These are phyloP conservation scores for Atherinosoma microstoma DNA, from an alignment of 2,797 vertebrate species.

Conservation along the genomic window DNA sequence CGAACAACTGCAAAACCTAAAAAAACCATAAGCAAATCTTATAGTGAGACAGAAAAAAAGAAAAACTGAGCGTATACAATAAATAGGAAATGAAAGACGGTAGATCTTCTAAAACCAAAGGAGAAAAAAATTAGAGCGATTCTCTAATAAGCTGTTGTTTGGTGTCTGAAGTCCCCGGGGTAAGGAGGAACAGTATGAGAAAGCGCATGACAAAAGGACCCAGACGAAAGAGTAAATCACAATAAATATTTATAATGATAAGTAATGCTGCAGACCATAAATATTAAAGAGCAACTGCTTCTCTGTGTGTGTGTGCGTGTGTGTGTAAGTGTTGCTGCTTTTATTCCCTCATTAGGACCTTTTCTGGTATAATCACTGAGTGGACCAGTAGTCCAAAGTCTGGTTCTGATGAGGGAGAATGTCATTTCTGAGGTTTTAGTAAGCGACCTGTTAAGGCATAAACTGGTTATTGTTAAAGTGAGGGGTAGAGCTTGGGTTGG, in stretches of 20 bases:
- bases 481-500: not conserved
- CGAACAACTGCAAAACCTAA: slow-evolving; percentile 62
- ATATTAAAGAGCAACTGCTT: slow-evolving; percentile 76
- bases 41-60: slow-evolving; percentile 66
- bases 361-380: not conserved
- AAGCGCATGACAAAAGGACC: slow-evolving; percentile 48
- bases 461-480: not conserved
- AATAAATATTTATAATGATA: slow-evolving; percentile 87
- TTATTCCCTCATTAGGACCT: not conserved
- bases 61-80: slow-evolving; percentile 58
- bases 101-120: slow-evolving; percentile 63
- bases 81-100: slow-evolving; percentile 77
- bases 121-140: slow-evolving; percentile 70
- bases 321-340: slow-evolving; percentile 15
- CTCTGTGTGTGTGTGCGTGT: slow-evolving; percentile 22
- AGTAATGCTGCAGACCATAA: slow-evolving; percentile 78
- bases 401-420: not conserved
- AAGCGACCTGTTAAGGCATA: not conserved
- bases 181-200: slow-evolving; percentile 41
- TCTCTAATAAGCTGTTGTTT: slow-evolving; percentile 74
- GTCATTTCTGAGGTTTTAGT: not conserved
- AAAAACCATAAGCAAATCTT: slow-evolving; percentile 77
- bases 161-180: slow-evolving; percentile 63
- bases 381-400: not conserved
- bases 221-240: slow-evolving; percentile 81